Base-by-base conservation (phyloP, 2,888 invertebrate genomes). In the Amiota mariae region DNA sequence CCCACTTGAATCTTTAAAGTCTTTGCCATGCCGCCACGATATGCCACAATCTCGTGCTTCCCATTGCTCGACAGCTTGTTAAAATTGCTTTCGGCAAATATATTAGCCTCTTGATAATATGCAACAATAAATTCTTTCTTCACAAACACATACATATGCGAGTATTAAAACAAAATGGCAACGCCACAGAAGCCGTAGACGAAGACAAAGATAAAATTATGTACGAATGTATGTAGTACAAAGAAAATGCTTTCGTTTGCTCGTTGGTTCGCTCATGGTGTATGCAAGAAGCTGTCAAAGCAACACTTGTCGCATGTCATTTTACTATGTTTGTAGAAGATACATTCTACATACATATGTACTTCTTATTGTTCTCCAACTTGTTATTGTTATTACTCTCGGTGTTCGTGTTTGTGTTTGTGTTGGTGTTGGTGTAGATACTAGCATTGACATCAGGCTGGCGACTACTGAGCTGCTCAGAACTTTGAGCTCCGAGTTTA, bases 31-130 rank as follows among this genome's bases (percentile, higher is more conserved):
- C 36, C 36, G 36, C 36, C 36, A 6, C 36, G 36, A 36, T 36
- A 36, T 36, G 36, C 8, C 36, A 36, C 36, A 36, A 36, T 36
- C 36, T 36, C 36, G 36, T 36, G 36, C 36, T 36, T 36, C 36
- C 36, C 8, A 36, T 36, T 51, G 54, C 51, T 54, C 24, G 72
- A 73, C 75, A 71, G 68, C 73, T 70, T 64, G 82, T 85, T 82
- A 80, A 85, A 86, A 86, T 86, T 86, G 84, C 84, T 84, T 84
- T 80, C 78, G 81, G 82, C 84, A 84, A 85, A 84, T 83, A 86
- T 86, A 86, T 85, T 84, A 85, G 86, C 85, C 85, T 85, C 85
- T 84, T 85, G 85, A 86, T 86, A 85, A 85, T 85, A 85, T 85
- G 79, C 79, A 81, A 82, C 84, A 85, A 85, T 84, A 85, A 83